Conservation (phyloP, 1,140 invertebrate species). For the Diprion similis region DNA sequence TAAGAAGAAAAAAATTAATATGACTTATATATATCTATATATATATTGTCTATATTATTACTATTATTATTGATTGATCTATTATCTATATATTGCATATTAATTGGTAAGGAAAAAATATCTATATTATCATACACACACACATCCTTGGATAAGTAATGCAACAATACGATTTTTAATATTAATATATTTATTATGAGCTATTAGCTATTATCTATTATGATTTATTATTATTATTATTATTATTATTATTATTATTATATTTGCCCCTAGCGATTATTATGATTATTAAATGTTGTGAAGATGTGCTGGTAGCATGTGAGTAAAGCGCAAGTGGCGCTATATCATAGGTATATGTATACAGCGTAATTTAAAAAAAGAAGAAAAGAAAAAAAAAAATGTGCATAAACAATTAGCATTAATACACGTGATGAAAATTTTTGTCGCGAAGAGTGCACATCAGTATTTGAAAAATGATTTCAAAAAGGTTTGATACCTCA, state of each 20-base stretch:
- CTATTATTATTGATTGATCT: slow-evolving; percentile 13
- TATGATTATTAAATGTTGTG: slow-evolving; percentile 33
- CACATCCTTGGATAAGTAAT: slow-evolving; percentile 22
- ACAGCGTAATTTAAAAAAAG: slow-evolving; percentile 19
- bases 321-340: slow-evolving; percentile 27
- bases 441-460: slow-evolving; percentile 19
- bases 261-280: slow-evolving; percentile 23
- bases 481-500: slow-evolving; percentile 20
- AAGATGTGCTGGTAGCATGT: slow-evolving; percentile 27
- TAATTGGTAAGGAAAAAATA: slow-evolving; percentile 7
- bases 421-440: slow-evolving; percentile 19
- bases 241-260: slow-evolving; percentile 31
- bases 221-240: slow-evolving; percentile 26
- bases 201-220: slow-evolving; percentile 31
- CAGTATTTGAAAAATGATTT: slow-evolving; percentile 17
- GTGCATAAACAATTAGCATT: slow-evolving; percentile 9
- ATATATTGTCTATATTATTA: slow-evolving; percentile 24
- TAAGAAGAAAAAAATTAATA: slow-evolving; percentile 19
- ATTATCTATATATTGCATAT: slow-evolving; percentile 17
- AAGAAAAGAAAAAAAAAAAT: slow-evolving; percentile 8
- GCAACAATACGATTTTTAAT: slow-evolving; percentile 47
- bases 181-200: slow-evolving; percentile 41
- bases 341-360: slow-evolving; percentile 9
- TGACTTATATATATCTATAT: slow-evolving; percentile 30
- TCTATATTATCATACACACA: slow-evolving; percentile 1